Evolutionary conservation across 2,888 invertebrate genomes (phyloP).

Genomic region (Amphipoea oculea): DNA sequence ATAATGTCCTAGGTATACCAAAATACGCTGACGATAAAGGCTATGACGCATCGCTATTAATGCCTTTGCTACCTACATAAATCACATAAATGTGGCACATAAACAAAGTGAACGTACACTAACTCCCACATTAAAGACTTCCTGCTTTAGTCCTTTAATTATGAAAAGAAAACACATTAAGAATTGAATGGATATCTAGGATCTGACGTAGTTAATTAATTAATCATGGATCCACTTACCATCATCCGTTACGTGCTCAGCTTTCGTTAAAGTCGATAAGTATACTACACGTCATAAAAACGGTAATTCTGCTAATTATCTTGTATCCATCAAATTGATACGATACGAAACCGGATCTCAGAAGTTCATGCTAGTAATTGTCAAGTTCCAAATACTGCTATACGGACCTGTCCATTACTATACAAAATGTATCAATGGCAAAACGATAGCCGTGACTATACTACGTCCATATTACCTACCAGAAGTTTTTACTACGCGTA

Average conservation of each 20-base stretch:
- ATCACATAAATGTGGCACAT: constrained; percentile 8
- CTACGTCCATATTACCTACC: background rate
- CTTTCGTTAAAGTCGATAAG: background rate
- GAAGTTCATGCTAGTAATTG: constrained; percentile 25
- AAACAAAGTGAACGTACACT: background rate
- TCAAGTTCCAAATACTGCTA: constrained; percentile 18
- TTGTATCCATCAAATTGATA: constrained; percentile 23
- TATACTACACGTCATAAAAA: background rate
- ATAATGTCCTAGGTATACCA: background rate
- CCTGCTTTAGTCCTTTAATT: background rate
- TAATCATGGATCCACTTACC: background rate
- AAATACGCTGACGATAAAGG: constrained; percentile 11
- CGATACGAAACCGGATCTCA: constrained; percentile 10
- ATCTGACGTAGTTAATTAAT: background rate
- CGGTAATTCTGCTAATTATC: background rate
- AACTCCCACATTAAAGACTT: background rate
- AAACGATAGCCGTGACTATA: background rate
- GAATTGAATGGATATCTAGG: background rate
- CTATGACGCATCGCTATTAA: constrained; percentile 30
- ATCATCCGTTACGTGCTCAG: background rate
- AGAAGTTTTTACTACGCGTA: constrained; percentile 5
- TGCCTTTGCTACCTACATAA: constrained; percentile 6
- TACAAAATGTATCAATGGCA: background rate
- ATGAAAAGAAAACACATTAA: background rate
- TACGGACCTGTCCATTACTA: constrained; percentile 2